Base-by-base conservation (phyloP, 2,113 vertebrate species). In the Alethe castanea region DNA sequence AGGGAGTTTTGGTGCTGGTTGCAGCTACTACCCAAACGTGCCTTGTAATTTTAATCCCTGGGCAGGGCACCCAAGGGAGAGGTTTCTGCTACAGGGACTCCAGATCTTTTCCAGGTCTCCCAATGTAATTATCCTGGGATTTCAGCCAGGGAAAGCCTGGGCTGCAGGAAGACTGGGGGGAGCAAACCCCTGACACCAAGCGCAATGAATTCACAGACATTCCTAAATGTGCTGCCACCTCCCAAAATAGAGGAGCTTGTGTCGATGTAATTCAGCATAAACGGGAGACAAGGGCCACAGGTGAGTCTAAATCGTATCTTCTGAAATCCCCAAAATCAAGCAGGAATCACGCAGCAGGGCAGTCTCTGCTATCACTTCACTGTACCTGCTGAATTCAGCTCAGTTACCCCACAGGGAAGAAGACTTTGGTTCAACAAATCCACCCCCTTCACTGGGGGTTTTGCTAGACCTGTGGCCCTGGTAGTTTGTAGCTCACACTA, bases 121-220 rank as follows among this genome's bases (percentile, higher is more conserved):
- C 61, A 15, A 5, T 52, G 25, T 31, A 77, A 14, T 29, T 18
- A 8, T 22, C 20, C 19, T 2, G 6, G 45, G 28, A 69, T 53
- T 45, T 62, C 17, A 19, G 24, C 12, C 20, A 25, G 40, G 22
- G 35, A 14, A 50, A 72, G 29, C 26, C 54, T 2, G 4, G 33
- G 23, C 23, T 24, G 8, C 40, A 44, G 45, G 31, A 88, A 79
- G 26, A 42, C 23, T 62, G 18, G 1, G 1, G 23, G 14, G 5
- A 4, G 14, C 22, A 82, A 28, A 76, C 0, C 12, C 33, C 50
- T 24, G 15, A 23, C 56, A 86, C 20, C 25, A 36, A 67, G n/a
- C 1, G 2, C 42, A 54, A 29, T 0, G 1, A 42, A 25, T 56
- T 54, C 3, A 0, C 42, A 61, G 20, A 15, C 19, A 45, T 16